Conservation (phyloP, 2,113 vertebrate species). For the Brachyhypopomus gauderio region DNA sequence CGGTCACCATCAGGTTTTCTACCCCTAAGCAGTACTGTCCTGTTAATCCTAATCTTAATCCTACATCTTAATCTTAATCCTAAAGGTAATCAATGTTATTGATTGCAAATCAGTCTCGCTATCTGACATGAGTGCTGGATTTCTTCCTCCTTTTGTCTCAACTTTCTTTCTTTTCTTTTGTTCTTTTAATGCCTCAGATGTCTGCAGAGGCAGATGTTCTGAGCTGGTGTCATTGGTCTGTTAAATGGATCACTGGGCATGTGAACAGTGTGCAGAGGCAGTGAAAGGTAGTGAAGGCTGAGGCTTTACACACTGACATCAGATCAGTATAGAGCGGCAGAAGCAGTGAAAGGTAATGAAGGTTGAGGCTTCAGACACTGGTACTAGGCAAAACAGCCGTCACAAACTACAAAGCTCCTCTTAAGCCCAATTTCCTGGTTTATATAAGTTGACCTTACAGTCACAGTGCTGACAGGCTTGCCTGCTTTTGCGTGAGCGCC, state of each 20-base stretch:
- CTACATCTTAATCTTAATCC: no score
- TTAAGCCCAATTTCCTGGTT: conserved; percentile 1
- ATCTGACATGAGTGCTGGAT: not conserved
- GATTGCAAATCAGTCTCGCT: not conserved
- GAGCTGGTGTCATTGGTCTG: conserved; percentile 37
- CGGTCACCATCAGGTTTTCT: no score
- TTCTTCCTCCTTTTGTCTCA: not conserved
- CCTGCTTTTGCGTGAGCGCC: not conserved
- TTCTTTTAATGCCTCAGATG: conserved; percentile 12
- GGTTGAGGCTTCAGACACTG: not conserved
- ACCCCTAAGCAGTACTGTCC: not conserved
- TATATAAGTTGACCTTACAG: not conserved
- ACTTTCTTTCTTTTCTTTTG: no score
- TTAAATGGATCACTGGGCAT: conserved; percentile 18
- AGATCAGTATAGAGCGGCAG: conserved; percentile 41
- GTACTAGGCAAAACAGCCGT: conserved; percentile 45
- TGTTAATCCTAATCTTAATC: no score
- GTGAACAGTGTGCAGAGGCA: conserved; percentile 8
- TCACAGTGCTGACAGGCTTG: not conserved
- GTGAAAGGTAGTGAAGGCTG: not conserved
- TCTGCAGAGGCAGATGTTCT: conserved; percentile 45
- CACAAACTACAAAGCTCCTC: not conserved
- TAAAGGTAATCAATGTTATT: conserved; percentile 20
- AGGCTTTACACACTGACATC: not conserved
- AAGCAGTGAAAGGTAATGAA: conserved; percentile 18